phyloP scores from a whole-genome alignment of 2,113 vertebrate species.

The Hoplias malabaricus region DNA sequence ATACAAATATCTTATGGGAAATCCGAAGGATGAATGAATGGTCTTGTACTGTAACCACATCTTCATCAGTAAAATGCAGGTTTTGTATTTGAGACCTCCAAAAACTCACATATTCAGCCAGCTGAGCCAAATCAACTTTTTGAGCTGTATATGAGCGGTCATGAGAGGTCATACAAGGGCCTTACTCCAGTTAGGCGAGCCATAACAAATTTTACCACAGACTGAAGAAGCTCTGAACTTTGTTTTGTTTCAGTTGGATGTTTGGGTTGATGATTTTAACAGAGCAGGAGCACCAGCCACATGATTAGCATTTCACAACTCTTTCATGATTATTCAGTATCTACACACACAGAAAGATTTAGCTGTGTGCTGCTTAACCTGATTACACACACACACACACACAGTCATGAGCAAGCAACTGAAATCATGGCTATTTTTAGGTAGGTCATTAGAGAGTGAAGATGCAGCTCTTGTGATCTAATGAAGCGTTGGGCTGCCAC shows the following conservation, averaged over 20 bases:
- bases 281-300: neutral
- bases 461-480: slow-evolving; percentile 1
- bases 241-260: neutral
- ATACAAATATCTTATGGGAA: no score
- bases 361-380: neutral
- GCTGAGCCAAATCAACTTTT: no score
- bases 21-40: no score
- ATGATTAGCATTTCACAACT: neutral
- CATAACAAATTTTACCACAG: neutral
- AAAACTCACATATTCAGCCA: no score
- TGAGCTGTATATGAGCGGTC: no score
- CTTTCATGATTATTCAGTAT: neutral
- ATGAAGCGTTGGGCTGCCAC: neutral
- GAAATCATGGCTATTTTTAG: slow-evolving; percentile 1
- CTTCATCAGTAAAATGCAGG: no score
- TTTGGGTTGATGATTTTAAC: neutral
- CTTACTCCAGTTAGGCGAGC: no score
- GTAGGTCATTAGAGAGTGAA: neutral
- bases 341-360: neutral
- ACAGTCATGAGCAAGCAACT: neutral
- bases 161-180: no score
- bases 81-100: no score
- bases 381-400: neutral
- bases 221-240: neutral
- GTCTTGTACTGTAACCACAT: no score